Evolutionary conservation across 2,113 vertebrate species (phyloP).

Genomic region (Sialia sialis): DNA sequence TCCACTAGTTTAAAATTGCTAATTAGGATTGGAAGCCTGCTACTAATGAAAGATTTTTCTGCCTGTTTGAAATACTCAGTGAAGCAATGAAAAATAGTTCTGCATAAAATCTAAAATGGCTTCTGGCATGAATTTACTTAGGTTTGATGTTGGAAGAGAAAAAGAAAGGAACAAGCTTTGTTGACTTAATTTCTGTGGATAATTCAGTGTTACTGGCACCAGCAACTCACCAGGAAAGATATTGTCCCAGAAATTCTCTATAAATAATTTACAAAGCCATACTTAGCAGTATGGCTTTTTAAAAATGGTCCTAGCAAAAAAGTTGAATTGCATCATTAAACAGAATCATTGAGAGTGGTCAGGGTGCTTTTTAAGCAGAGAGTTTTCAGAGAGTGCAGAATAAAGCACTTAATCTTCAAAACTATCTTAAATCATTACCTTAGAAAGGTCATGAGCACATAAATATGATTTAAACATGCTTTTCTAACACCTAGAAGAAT

Average conservation of each 20-base stretch:
- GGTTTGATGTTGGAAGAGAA: not conserved
- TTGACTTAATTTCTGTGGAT: not conserved
- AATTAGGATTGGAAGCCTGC: not conserved
- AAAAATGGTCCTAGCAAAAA: constrained; percentile 25
- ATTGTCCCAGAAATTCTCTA: not conserved
- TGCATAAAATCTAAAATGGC: not conserved
- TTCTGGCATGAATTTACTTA: not conserved
- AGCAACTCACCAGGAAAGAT: not conserved
- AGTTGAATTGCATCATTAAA: constrained; percentile 34
- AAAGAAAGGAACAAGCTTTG: not conserved
- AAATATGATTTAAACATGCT: constrained; percentile 57
- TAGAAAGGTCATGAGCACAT: constrained; percentile 47
- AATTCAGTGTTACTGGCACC: constrained; percentile 9
- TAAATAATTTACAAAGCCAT: constrained; percentile 41
- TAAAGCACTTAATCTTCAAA: constrained; percentile 43
- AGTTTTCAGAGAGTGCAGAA: not conserved
- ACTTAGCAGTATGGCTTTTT: not conserved
- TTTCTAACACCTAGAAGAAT: constrained; percentile 31
- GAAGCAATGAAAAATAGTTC: not conserved
- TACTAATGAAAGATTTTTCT: not conserved
- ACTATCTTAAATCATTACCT: constrained; percentile 40
- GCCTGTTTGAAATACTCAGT: not conserved
- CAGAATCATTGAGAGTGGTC: not conserved
- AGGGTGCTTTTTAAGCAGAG: constrained; percentile 12
- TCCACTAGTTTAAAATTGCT: not conserved